phyloP scores from a whole-genome alignment of 2,888 invertebrate genomes.

The Galerucella pusilla region DNA sequence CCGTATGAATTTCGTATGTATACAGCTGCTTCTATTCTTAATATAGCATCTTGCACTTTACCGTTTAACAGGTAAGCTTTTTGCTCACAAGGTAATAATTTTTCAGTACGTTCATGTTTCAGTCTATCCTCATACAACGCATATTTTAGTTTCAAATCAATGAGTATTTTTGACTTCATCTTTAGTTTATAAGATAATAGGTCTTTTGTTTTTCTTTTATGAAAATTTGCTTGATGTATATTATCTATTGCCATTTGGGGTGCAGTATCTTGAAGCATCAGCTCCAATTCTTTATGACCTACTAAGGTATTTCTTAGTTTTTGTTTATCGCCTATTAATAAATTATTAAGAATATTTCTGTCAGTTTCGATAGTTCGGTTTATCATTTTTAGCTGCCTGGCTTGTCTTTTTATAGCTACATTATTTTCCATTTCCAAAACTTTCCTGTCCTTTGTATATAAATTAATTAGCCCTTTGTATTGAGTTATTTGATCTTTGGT shows the following conservation, averaged over 20 bases:
- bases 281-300: constrained; percentile 70
- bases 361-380: constrained; percentile 69
- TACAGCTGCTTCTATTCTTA: constrained; percentile 74
- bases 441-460: constrained; percentile 73
- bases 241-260: constrained; percentile 67
- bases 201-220: constrained; percentile 72
- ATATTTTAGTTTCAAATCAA: constrained; percentile 69
- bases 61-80: constrained; percentile 71
- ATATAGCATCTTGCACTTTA: constrained; percentile 72
- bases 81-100: constrained; percentile 65
- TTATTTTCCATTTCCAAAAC: constrained; percentile 70
- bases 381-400: constrained; percentile 69
- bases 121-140: constrained; percentile 69
- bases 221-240: constrained; percentile 73
- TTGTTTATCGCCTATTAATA: constrained; percentile 71
- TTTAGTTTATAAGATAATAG: constrained; percentile 71
- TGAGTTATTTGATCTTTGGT: constrained; percentile 75
- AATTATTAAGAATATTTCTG: constrained; percentile 70
- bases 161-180: constrained; percentile 70
- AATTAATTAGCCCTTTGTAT: constrained; percentile 73
- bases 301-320: constrained; percentile 70
- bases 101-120: constrained; percentile 63
- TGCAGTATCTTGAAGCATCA: constrained; percentile 67
- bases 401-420: constrained; percentile 66
- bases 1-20: constrained; percentile 73